Percentiles rank a stretch among this genome's conserved stretches.
These are phyloP conservation scores for Mustela nigripes DNA, from an alignment of 2,113 vertebrate genomes.

Conservation along the genomic window DNA sequence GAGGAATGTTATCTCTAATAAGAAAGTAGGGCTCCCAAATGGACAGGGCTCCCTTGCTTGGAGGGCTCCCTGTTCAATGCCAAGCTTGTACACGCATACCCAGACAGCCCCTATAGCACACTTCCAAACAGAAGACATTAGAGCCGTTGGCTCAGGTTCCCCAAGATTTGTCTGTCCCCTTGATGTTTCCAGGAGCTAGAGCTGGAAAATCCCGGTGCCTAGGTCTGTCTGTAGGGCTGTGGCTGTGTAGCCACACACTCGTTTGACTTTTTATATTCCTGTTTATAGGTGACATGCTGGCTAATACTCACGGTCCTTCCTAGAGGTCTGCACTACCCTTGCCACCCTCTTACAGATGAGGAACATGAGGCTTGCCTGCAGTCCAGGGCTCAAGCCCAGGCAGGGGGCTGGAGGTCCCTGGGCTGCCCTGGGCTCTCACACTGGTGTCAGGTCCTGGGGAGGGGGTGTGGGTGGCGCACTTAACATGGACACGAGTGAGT, in stretches of 20 bases:
- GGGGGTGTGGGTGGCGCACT: too few species aligned
- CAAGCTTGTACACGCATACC: too few species aligned
- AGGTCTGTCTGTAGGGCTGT: accelerated
- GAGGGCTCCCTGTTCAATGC: not conserved
- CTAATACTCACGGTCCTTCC: not conserved
- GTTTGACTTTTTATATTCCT: not conserved
- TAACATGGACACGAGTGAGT: not conserved
- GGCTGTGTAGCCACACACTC: not conserved
- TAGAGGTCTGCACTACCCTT: too few species aligned
- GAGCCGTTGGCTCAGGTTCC: not conserved
- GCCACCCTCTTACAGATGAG: not conserved
- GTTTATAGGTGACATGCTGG: not conserved
- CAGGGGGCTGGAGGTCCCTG: too few species aligned
- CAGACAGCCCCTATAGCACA: not conserved
- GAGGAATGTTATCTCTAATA: not conserved
- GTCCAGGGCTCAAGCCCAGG: not conserved
- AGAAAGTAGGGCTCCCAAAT: not conserved
- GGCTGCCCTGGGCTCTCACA: too few species aligned
- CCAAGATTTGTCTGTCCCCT: not conserved
- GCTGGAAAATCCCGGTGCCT: not conserved
- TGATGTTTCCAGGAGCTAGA: not conserved
- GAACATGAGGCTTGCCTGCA: not conserved
- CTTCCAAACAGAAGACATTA: not conserved
- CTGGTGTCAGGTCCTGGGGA: not conserved
- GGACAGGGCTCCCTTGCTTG: not conserved